A percentile compares a stretch with the other conserved stretches of the same genome.
Conservation (phyloP, 1,140 invertebrate genomes). For the Acyrthosiphon pisum region DNA sequence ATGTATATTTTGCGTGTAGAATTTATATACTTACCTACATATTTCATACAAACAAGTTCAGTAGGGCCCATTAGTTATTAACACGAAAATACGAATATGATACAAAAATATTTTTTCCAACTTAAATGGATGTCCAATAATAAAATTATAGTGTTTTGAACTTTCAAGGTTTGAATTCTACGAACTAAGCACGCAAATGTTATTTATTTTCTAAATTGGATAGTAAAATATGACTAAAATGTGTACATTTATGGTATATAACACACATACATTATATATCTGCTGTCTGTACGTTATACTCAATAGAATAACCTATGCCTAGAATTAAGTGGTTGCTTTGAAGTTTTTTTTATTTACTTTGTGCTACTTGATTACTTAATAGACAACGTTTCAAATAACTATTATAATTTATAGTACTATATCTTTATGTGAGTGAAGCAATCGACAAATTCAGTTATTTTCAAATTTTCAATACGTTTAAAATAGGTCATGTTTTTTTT, state of each 20-base stretch:
- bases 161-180: not conserved
- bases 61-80: not conserved
- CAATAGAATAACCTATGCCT: not conserved
- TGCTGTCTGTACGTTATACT: not conserved
- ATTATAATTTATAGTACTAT: not conserved
- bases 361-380: not conserved
- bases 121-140: not conserved
- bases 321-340: not conserved
- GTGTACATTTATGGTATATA: not conserved
- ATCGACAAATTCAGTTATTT: no score
- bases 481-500: not conserved
- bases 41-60: not conserved
- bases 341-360: not conserved
- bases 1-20: not conserved
- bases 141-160: constrained; percentile 13
- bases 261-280: not conserved
- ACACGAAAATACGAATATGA: not conserved
- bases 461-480: not conserved
- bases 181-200: not conserved
- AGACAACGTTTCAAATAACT: not conserved
- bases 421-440: not conserved
- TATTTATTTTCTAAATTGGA: not conserved
- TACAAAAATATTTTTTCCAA: not conserved
- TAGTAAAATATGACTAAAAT: not conserved
- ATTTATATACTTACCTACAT: not conserved